A percentile compares a stretch with the other conserved stretches of the same genome.
phyloP scores from a whole-genome alignment of 2,888 invertebrate species.

The Brachypterus glaber region DNA sequence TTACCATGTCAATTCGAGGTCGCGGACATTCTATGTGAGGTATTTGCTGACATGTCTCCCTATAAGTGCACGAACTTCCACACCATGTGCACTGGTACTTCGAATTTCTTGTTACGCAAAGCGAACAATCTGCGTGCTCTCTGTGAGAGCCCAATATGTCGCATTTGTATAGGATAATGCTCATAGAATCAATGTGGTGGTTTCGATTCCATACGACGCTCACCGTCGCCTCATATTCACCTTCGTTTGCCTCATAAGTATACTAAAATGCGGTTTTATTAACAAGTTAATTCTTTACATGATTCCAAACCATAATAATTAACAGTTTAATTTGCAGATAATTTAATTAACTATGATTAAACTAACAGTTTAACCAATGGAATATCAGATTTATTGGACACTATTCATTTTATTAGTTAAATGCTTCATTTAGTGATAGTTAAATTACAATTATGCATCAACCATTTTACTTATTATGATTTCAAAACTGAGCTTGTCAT shows the following conservation, averaged over 20 bases:
- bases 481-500: no score
- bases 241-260: conserved; percentile 78
- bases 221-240: conserved; percentile 81
- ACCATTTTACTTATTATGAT: no score
- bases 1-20: conserved; percentile 81
- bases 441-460: no score
- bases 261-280: no score
- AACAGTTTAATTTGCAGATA: no score
- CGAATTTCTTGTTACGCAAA: conserved; percentile 85
- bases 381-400: no score
- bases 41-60: conserved; percentile 72
- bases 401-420: no score
- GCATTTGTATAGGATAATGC: conserved; percentile 90
- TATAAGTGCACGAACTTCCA: conserved; percentile 75
- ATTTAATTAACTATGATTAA: no score
- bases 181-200: conserved; percentile 85
- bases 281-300: no score
- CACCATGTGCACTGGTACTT: conserved; percentile 96
- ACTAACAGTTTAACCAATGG: no score
- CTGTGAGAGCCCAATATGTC: conserved; percentile 88
- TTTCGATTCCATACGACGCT: conserved; percentile 90
- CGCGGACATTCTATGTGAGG: conserved; percentile 80
- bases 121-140: conserved; percentile 90
- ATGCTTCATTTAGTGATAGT: no score
- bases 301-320: no score